These are phyloP conservation scores for Electrophaes corylata DNA, from an alignment of 2,888 invertebrate species.

Conservation along the genomic window DNA sequence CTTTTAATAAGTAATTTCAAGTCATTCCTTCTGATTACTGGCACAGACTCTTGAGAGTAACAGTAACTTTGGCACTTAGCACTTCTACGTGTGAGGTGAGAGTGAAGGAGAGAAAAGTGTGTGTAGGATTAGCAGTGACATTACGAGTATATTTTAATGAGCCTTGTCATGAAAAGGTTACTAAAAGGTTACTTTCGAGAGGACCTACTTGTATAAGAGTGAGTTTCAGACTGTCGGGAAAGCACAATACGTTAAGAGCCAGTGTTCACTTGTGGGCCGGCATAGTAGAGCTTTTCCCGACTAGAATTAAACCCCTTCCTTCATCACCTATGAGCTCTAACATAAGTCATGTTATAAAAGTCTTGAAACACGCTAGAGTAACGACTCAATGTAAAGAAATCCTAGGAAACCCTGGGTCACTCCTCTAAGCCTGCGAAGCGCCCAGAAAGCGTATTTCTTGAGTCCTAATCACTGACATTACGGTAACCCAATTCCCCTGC, in stretches of 20 bases:
- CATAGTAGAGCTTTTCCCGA: too few species aligned
- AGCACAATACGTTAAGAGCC: background rate
- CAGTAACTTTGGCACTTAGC: slow-evolving; percentile 61
- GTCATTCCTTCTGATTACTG: slow-evolving; percentile 66
- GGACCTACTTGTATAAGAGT: background rate
- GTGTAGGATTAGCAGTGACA: slow-evolving; percentile 24
- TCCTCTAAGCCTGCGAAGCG: too few species aligned
- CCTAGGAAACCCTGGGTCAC: too few species aligned
- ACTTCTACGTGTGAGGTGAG: slow-evolving; percentile 59
- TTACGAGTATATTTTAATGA: slow-evolving; percentile 25
- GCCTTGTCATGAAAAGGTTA: slow-evolving; percentile 12
- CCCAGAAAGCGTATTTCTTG: too few species aligned
- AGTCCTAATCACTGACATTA: too few species aligned
- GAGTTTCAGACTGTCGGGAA: background rate
- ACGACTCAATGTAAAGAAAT: too few species aligned
- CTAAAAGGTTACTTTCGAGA: slow-evolving; percentile 9
- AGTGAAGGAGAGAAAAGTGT: slow-evolving; percentile 12
- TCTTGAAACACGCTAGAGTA: too few species aligned
- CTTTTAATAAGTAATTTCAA: slow-evolving; percentile 55
- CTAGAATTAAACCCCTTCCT: too few species aligned
- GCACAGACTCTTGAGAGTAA: slow-evolving; percentile 44
- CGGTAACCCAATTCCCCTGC: too few species aligned
- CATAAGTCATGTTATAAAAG: too few species aligned
- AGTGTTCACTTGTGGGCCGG: too few species aligned
- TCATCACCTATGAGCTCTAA: too few species aligned